A percentile compares a stretch with the other conserved stretches of the same genome.
These are phyloP conservation scores for Caranx ignobilis DNA, from an alignment of 2,113 vertebrate genomes.

Conservation along the genomic window DNA sequence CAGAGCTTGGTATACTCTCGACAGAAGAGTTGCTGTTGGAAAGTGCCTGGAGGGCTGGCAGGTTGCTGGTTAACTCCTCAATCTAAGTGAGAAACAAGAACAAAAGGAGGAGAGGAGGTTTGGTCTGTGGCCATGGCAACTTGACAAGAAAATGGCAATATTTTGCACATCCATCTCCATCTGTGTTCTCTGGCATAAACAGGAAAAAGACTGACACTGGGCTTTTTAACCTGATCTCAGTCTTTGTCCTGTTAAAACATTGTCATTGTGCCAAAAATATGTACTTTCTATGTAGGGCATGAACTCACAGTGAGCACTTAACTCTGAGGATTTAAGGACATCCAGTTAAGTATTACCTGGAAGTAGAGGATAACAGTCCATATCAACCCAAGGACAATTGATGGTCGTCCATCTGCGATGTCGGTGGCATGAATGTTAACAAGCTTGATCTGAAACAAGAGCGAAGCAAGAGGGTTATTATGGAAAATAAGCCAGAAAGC, in stretches of 20 bases:
- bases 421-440: slow-evolving; percentile 99
- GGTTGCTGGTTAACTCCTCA: slow-evolving; percentile 96
- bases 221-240: background rate
- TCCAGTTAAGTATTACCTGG: slow-evolving; percentile 86
- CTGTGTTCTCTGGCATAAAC: background rate
- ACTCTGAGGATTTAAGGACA: background rate
- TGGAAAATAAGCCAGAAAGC: background rate
- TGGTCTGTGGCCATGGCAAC: slow-evolving; percentile 18
- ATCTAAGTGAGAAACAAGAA: slow-evolving; percentile 84
- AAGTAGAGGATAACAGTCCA: slow-evolving; percentile 99
- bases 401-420: slow-evolving; percentile 95
- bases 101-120: background rate
- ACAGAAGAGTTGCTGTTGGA: slow-evolving; percentile 93
- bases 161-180: background rate
- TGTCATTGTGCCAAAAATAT: too few species aligned
- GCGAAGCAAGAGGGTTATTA: slow-evolving; percentile 14
- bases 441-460: slow-evolving; percentile 91
- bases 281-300: background rate
- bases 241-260: too few species aligned
- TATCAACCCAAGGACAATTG: slow-evolving; percentile 95
- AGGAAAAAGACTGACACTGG: background rate
- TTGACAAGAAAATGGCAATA: background rate
- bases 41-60: slow-evolving; percentile 90
- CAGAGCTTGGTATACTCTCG: slow-evolving; percentile 90
- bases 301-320: slow-evolving; percentile 1